These are phyloP conservation scores for Epsilonema sp. DNA, from an alignment of 2,888 invertebrate genomes.

Conservation along the genomic window DNA sequence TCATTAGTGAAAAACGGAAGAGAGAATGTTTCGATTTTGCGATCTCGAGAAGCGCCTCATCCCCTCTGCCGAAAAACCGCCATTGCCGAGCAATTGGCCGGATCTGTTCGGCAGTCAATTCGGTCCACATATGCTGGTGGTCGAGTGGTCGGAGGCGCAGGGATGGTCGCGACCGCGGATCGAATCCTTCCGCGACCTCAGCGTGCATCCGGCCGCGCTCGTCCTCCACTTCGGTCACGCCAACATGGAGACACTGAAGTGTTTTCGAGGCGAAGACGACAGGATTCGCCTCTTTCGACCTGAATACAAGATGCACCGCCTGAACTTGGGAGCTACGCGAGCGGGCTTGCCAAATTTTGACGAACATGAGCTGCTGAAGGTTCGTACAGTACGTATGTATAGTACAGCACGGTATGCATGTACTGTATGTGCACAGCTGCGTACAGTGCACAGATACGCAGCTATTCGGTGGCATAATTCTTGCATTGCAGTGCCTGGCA, in stretches of 20 bases:
- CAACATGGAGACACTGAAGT: too few species aligned
- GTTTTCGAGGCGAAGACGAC: conserved; percentile 75
- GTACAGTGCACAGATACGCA: conserved; percentile 62
- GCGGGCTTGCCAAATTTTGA: conserved; percentile 51
- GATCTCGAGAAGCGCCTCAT: too few species aligned
- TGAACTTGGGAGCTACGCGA: conserved; percentile 63
- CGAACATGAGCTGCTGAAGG: background rate
- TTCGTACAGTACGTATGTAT: background rate
- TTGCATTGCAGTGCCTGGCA: conserved; percentile 59
- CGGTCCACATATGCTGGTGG: conserved; percentile 67
- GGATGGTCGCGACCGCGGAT: conserved; percentile 87
- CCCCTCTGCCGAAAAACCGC: too few species aligned
- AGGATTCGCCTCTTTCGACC: conserved; percentile 83
- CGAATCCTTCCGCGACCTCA: conserved; percentile 63
- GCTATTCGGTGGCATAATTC: too few species aligned
- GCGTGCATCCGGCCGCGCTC: conserved; percentile 83
- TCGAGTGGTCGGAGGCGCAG: conserved; percentile 50
- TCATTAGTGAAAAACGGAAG: conserved; percentile 4
- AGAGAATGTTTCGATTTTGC: conserved; percentile 44
- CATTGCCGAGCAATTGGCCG: too few species aligned
- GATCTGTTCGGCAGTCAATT: conserved; percentile 73
- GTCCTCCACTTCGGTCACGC: conserved; percentile 93
- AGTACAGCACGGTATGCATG: too few species aligned
- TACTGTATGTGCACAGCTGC: conserved; percentile 50
- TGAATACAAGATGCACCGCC: conserved; percentile 75